phyloP scores from a whole-genome alignment of 2,113 vertebrate genomes.

The Dicaeum eximium region DNA sequence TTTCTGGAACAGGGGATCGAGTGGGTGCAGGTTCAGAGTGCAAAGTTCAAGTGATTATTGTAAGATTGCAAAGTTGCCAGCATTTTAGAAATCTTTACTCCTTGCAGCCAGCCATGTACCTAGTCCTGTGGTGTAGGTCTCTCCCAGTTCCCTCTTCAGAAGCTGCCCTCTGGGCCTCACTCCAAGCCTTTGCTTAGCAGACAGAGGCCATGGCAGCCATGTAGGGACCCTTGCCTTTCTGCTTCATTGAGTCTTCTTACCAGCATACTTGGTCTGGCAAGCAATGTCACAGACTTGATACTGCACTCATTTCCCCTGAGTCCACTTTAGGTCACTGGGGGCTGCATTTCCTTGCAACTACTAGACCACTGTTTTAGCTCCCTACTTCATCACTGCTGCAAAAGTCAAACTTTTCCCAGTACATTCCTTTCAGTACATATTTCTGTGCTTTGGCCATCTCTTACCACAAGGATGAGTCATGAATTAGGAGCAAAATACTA shows the following conservation, averaged over 20 bases:
- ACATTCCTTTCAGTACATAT: neutral
- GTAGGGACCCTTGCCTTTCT: neutral
- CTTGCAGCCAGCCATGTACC: neutral
- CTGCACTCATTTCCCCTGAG: neutral
- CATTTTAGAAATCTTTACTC: neutral
- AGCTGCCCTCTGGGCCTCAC: neutral
- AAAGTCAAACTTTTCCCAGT: neutral
- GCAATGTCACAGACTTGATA: neutral
- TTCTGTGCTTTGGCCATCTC: neutral
- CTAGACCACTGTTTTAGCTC: neutral
- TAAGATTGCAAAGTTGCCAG: neutral
- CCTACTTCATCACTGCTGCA: neutral
- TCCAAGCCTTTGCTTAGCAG: neutral
- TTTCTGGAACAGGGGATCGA: slow-evolving; percentile 55
- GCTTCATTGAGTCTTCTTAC: neutral
- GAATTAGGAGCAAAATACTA: neutral
- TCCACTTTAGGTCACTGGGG: neutral
- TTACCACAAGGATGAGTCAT: neutral
- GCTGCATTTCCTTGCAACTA: neutral
- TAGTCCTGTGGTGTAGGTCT: neutral
- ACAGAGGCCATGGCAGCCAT: neutral
- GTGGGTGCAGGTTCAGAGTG: neutral
- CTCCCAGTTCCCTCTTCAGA: neutral
- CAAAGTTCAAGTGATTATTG: neutral
- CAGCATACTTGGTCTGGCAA: neutral